Evolutionary conservation across 2,888 invertebrate genomes (phyloP).

Genomic region (Lacanobia oleracea): DNA sequence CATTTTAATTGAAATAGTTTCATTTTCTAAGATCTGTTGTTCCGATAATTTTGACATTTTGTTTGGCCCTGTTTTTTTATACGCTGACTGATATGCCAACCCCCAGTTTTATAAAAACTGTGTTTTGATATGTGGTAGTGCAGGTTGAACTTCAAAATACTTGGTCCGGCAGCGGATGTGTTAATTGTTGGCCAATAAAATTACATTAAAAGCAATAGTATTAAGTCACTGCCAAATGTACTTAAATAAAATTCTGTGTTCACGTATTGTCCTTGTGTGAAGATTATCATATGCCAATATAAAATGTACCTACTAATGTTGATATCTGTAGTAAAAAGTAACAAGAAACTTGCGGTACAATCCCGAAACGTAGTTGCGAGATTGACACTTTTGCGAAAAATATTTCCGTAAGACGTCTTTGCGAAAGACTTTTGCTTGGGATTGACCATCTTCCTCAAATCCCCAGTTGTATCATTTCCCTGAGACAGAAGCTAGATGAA

Average conservation of each 20-base stretch:
- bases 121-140: not conserved
- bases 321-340: not conserved
- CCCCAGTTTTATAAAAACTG: not conserved
- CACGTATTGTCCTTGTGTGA: not conserved
- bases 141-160: not conserved
- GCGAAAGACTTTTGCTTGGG: too few relatives aligned
- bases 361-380: too few relatives aligned
- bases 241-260: constrained; percentile 1
- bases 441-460: too few relatives aligned
- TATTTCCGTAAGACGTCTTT: too few relatives aligned
- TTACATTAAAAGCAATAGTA: constrained; percentile 9
- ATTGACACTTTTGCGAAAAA: too few relatives aligned
- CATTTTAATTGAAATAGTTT: too few relatives aligned
- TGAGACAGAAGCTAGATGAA: too few relatives aligned
- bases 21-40: too few relatives aligned
- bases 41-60: not conserved
- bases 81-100: not conserved
- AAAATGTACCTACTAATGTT: too few relatives aligned
- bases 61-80: not conserved
- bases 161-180: not conserved
- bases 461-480: too few relatives aligned
- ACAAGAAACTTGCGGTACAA: not conserved
- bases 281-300: not conserved
- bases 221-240: constrained; percentile 2
- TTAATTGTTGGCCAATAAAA: not conserved